Evolutionary conservation across 1,140 invertebrate genomes (phyloP), one percentile per base, ranked within the genome.

Genomic region (Nixonia krombeini): DNA sequence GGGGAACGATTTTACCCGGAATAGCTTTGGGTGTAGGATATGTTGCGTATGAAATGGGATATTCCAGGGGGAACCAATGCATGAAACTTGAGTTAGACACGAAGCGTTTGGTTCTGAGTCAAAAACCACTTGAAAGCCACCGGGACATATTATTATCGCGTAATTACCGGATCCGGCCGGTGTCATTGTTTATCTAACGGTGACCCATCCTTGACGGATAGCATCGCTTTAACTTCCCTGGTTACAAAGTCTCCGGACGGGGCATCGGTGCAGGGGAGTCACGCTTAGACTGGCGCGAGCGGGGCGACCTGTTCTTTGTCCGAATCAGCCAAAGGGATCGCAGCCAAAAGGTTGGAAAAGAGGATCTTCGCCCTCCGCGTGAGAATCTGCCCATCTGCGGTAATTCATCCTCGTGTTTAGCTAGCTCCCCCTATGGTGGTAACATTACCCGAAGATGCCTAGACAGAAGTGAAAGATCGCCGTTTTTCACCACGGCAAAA

Each of bases 341-440:
- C 28, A 23, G 33, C 29, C 29, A 37, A 50, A 46, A 40, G 33
- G 55, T 29, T 57, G 33, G 52, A 56, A 56, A 61, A 31, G n/a
- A 63, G 31, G 62, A 67, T 55, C 50, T 35, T 29, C 31, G 31
- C 58, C 59, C 65, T 63, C 38, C 49, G 53, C 47, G 42, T 68
- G 65, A 53, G 65, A 68, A 68, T 37, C 40, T 35, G 37, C 28
- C 12, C 65, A 68, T 68, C 65, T 67, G 50, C 18, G 23, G 51
- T 37, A 28, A 56, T 56, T 46, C 52, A 37, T 67, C 17, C 16
- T 28, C 21, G 15, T 49, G 12, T 53, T 44, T 31, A 29, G 33
- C 23, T 15, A 50, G 31, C 18, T 51, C 37, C 25, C 45, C 33
- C 18, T 12, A 21, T 16, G n/a, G n/a, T 12, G 9, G 13, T 13